phyloP scores from a whole-genome alignment of 2,797 vertebrate species.

The Sebastes elongatus region DNA sequence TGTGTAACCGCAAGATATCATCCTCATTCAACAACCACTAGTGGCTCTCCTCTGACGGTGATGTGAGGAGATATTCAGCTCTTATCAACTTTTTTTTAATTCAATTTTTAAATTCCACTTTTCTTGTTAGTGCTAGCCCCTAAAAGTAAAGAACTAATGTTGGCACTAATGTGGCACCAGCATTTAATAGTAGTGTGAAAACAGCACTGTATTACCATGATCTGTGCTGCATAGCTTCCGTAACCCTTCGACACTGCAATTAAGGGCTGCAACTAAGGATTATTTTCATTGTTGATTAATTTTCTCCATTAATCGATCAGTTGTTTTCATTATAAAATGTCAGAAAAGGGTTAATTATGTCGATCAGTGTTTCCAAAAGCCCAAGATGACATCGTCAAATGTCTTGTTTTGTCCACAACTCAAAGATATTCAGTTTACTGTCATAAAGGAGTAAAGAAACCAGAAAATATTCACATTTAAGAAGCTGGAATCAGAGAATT shows the following conservation, averaged over 20 bases:
- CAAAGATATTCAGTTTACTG: no score
- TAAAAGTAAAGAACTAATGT: background rate
- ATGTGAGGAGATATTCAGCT: background rate
- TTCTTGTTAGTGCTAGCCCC: background rate
- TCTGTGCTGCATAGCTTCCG: background rate
- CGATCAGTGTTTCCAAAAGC: no score
- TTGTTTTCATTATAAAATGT: no score
- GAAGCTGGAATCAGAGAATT: no score
- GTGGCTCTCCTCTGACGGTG: background rate
- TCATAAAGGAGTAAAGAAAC: no score
- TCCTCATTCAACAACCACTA: background rate
- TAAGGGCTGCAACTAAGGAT: no score
- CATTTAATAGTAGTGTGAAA: background rate
- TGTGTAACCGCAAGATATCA: background rate
- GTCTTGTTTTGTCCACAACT: no score
- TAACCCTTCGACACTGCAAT: background rate
- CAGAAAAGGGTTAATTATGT: no score
- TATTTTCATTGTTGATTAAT: no score
- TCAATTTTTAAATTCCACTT: background rate
- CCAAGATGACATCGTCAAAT: no score
- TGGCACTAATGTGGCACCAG: background rate
- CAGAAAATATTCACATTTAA: no score
- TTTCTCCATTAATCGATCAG: no score
- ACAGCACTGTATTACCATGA: background rate
- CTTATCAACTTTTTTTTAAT: background rate